Evolutionary conservation across 2,113 vertebrate species (phyloP), one percentile per base, ranked within the genome.

Genomic region (Taxidea taxus): DNA sequence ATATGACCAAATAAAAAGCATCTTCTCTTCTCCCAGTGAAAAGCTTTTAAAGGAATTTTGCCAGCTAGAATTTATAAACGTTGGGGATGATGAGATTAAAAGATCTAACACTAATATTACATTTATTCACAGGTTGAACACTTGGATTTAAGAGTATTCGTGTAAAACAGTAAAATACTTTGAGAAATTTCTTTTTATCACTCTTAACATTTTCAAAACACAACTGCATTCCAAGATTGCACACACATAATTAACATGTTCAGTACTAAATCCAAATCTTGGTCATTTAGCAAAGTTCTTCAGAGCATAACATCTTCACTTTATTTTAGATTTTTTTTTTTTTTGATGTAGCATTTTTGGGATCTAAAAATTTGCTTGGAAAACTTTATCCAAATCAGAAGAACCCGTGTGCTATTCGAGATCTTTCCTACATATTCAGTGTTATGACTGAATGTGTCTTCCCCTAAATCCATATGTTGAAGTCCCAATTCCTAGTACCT

Each of bases 1-100:
- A 85, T 82, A 49, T 47, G 58, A 54, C 49, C 87, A 94, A 88
- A 66, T 94, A 88, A 91, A 95, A 95, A 23, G 56, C 51, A 91
- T 51, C 74, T 27, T 72, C 60, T 87, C 25, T 88, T 85, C 56
- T 80, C 62, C 78, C 49, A 91, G 8, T 74, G 47, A 91, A 85
- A 90, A 93, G 75, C 62, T 51, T 81, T 58, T 14, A 49, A 78
- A 77, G 64, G 66, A n/a, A 14, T n/a, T 51, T 42, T 27, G 56
- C 13, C 60, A 87, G 78, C 23, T 29, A 91, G 4, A 80, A 87
- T 75, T 95, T 51, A 42, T 81, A 93, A 95, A 66, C 86, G 62
- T 80, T 92, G 75, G 23, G 68, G n/a, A 88, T 93, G 6, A 77
- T 77, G 34, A 94, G 34, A 85, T 31, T 91, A 70, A 96, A 91